These are phyloP conservation scores for Cataglyphis cursor DNA, from an alignment of 2,888 invertebrate species.

Conservation along the genomic window DNA sequence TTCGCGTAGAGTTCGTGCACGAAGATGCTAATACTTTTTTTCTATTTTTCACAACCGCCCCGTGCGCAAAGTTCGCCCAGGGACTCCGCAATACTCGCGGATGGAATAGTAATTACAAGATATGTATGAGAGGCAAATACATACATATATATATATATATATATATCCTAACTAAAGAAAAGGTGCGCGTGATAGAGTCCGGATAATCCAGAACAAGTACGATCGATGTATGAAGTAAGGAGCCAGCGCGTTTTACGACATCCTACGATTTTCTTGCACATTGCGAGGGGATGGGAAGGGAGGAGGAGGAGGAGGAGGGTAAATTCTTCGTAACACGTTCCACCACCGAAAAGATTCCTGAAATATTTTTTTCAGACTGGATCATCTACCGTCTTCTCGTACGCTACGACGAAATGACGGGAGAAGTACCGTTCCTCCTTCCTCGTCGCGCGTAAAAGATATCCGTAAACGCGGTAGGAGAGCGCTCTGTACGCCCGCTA, in stretches of 20 bases:
- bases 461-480: slow-evolving; percentile 73
- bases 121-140: slow-evolving; percentile 22
- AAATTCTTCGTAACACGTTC: slow-evolving; percentile 57
- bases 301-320: slow-evolving; percentile 3
- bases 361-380: slow-evolving; percentile 45
- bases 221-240: slow-evolving; percentile 65
- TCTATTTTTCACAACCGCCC: slow-evolving; percentile 51
- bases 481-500: slow-evolving; percentile 65
- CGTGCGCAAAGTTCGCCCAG: slow-evolving; percentile 42
- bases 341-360: slow-evolving; percentile 57
- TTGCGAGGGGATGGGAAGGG: background rate
- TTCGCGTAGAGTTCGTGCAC: slow-evolving; percentile 56
- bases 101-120: slow-evolving; percentile 53
- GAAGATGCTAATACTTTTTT: slow-evolving; percentile 57
- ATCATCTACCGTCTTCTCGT: slow-evolving; percentile 60
- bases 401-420: slow-evolving; percentile 61
- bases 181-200: slow-evolving; percentile 45
- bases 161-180: background rate
- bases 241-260: slow-evolving; percentile 67
- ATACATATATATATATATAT: background rate
- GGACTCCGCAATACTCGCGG: slow-evolving; percentile 50
- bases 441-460: slow-evolving; percentile 57
- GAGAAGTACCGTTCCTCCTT: slow-evolving; percentile 62
- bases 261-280: slow-evolving; percentile 57
- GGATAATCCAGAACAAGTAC: slow-evolving; percentile 65